Conservation (phyloP, 2,113 vertebrate species). For the Prionailurus bengalensis region DNA sequence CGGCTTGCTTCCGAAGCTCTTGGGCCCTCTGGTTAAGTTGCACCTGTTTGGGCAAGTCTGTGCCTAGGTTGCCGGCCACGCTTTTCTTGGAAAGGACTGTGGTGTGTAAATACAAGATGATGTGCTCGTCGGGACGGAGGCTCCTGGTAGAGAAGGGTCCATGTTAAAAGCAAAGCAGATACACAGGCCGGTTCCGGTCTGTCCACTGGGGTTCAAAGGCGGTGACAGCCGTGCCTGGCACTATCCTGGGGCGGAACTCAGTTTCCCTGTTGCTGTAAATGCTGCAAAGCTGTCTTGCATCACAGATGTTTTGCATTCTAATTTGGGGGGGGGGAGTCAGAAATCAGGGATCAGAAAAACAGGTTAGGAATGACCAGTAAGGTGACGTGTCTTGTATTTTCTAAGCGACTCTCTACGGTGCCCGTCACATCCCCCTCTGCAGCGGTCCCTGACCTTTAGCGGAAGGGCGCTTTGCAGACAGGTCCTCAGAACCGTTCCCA, state of each 20-base stretch:
- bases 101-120: background rate
- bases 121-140: background rate
- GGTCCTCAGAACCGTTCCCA: background rate
- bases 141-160: background rate
- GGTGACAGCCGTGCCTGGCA: fast-evolving
- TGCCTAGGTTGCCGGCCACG: background rate
- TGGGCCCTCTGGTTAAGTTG: background rate
- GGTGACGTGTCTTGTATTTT: fast-evolving
- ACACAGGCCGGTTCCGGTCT: background rate
- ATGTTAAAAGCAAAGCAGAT: background rate
- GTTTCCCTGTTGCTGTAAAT: fast-evolving
- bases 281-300: fast-evolving
- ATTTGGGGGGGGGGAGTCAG: background rate
- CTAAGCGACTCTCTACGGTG: fast-evolving
- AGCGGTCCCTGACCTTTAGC: background rate
- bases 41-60: background rate
- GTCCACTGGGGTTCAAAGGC: background rate
- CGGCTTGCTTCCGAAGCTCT: background rate
- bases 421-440: fast-evolving
- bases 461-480: background rate
- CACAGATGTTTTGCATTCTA: background rate
- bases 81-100: background rate
- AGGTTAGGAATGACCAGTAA: fast-evolving
- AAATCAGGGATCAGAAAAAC: background rate
- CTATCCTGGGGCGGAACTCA: fast-evolving